Evolutionary conservation across 1,140 invertebrate genomes (phyloP).

Genomic region (Macrobrachium nipponense): DNA sequence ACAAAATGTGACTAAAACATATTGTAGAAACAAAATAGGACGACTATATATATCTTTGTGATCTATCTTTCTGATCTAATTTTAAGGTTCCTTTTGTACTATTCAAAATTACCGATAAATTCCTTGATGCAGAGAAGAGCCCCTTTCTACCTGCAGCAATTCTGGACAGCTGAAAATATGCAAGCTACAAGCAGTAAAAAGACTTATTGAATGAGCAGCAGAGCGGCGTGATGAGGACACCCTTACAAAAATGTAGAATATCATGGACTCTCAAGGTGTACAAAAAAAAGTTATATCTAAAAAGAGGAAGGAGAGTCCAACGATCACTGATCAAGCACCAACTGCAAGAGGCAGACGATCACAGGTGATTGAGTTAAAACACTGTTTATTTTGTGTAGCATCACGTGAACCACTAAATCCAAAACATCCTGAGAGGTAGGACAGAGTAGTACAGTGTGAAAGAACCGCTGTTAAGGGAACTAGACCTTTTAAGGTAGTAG

Average conservation of each 20-base stretch:
- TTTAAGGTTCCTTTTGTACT: background rate
- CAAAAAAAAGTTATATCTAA: background rate
- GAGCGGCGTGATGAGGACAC: background rate
- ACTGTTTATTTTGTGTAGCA: constrained; percentile 1
- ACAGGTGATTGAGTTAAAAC: background rate
- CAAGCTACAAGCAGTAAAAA: constrained; percentile 9
- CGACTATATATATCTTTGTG: background rate
- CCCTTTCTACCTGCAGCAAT: background rate
- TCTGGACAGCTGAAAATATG: background rate
- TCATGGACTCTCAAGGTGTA: background rate
- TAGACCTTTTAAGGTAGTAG: background rate
- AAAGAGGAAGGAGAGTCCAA: background rate
- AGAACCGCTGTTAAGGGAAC: background rate
- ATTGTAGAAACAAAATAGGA: background rate
- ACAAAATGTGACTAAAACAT: background rate
- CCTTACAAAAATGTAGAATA: constrained; percentile 6
- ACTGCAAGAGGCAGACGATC: background rate
- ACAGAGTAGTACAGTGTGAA: constrained; percentile 14
- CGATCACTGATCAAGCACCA: background rate
- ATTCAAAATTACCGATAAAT: background rate
- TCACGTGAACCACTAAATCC: background rate
- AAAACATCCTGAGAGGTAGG: constrained; percentile 12
- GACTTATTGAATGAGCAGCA: background rate
- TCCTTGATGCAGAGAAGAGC: background rate
- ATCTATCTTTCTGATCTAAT: background rate